Evolutionary conservation across 92 coral and sea anemone genomes (phyloP).

Genomic region (Palythoa caribaeorum): DNA sequence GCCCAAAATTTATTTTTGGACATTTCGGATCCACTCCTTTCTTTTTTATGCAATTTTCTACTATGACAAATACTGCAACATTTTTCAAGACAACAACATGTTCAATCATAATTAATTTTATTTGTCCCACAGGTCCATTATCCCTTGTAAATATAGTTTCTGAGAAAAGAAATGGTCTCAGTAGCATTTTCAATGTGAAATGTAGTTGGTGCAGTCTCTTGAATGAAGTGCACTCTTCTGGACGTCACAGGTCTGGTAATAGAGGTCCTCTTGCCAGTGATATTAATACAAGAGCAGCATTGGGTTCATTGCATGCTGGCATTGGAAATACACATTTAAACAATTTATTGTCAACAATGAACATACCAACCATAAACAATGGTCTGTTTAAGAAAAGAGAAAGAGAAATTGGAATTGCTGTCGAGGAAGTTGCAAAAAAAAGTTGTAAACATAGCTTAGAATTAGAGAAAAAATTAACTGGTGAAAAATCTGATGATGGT

Average conservation of each 20-base stretch:
- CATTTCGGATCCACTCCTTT: no score
- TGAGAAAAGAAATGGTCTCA: neutral
- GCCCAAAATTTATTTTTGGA: no score
- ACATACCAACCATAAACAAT: conserved; percentile 60
- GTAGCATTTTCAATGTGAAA: neutral
- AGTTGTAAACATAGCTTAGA: conserved; percentile 54
- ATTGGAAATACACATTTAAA: conserved; percentile 73
- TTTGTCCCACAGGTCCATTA: conserved; percentile 6
- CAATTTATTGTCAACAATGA: conserved; percentile 57
- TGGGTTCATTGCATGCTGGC: conserved; percentile 73
- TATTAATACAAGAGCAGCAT: conserved; percentile 68
- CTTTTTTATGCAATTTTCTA: no score
- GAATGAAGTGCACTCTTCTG: conserved; percentile 66
- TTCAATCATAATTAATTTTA: no score
- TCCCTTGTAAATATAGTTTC: conserved; percentile 37
- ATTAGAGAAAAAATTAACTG: conserved; percentile 43
- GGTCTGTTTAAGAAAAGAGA: conserved; percentile 67
- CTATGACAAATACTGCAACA: no score
- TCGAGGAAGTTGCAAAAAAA: conserved; percentile 49
- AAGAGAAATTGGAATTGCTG: conserved; percentile 68
- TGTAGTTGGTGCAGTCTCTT: conserved; percentile 51
- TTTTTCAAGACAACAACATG: no score
- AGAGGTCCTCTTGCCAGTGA: conserved; percentile 73
- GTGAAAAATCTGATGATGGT: conserved; percentile 52
- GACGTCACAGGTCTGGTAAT: conserved; percentile 60